Percentiles rank a stretch among this genome's conserved stretches.
phyloP scores from a whole-genome alignment of 2,113 vertebrate genomes.

The Clarias gariepinus region DNA sequence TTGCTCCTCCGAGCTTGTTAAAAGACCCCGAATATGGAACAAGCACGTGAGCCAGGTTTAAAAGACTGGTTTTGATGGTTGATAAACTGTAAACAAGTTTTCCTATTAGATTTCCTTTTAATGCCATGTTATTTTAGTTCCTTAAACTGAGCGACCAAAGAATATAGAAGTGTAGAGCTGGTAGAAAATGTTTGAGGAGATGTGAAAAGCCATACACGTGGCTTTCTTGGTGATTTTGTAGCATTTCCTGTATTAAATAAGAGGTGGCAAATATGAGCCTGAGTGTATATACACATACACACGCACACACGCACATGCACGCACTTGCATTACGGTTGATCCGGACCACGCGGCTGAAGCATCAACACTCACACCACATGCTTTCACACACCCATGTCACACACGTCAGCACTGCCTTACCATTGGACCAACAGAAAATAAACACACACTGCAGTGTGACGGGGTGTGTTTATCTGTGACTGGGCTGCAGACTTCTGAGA shows the following conservation, averaged over 20 bases:
- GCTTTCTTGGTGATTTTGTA: neutral
- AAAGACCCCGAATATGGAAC: conserved; percentile 45
- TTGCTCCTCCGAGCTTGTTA: conserved; percentile 52
- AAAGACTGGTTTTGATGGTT: conserved; percentile 22
- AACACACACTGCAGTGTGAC: conserved; percentile 33
- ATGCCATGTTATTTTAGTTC: neutral
- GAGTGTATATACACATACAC: neutral
- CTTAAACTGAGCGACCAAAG: conserved; percentile 7
- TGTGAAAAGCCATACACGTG: neutral
- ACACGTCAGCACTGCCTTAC: conserved; percentile 42
- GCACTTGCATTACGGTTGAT: neutral
- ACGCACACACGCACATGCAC: neutral
- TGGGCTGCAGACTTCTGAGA: neutral
- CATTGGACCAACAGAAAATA: conserved; percentile 34
- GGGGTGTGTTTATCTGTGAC: neutral
- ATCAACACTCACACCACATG: conserved; percentile 21
- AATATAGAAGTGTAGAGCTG: conserved; percentile 15
- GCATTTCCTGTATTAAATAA: neutral
- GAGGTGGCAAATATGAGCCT: neutral
- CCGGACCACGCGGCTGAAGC: conserved; percentile 1
- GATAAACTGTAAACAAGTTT: conserved; percentile 51
- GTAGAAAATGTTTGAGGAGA: conserved; percentile 7
- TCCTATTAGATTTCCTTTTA: conserved; percentile 1
- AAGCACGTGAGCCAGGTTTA: conserved; percentile 30
- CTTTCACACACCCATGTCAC: conserved; percentile 46